Base-by-base conservation (phyloP, 2,888 invertebrate species). In the Eucera pruinosa region DNA sequence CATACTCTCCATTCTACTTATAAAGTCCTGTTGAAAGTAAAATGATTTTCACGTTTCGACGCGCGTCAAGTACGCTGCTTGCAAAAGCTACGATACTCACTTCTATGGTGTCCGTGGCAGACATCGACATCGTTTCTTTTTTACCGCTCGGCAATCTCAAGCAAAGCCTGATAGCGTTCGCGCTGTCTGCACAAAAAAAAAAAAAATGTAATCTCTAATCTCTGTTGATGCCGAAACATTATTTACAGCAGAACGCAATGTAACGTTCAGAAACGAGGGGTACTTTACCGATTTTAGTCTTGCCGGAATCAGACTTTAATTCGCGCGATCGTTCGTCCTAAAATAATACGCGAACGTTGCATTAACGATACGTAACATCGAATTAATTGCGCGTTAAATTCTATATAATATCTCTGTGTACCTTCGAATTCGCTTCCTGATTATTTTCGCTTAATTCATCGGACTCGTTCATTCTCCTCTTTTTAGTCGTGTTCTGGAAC, bases 141-240 rank as follows among this genome's bases (percentile, higher is more conserved):
- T 88, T 88, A 58, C 92, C 92, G 81, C 85, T 90, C 54, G 92
- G 92, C 69, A 92, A 71, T 81, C 92, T 86, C 61, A 92, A 78
- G 75, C 92, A 92, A 50, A 92, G 80, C 74, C 91, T 87, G 73
- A 92, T 68, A 47, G 82, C 83, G 23, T 90, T 89, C 73, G 88
- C 89, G 57, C 88, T 87, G 50, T 67, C 85, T 88, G 39, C 11
- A 60, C 23, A 60, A 67, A 43, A 47, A 75, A 33, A 50, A 30
- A 11, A 36, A 33, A 33, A 33, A 33, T 33, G 33, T 33, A 33
- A 5, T 33, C 3, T 33, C 7, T 33, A 45, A 48, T 30, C 54
- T 67, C 20, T 15, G 36, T 48, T 55, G 36, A 11, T 39, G 2
- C 9, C 6, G 9, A 47, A 2, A 58, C 43, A 27, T 30, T 11